phyloP scores from a whole-genome alignment of 2,888 invertebrate genomes.

The Lypha dubia region DNA sequence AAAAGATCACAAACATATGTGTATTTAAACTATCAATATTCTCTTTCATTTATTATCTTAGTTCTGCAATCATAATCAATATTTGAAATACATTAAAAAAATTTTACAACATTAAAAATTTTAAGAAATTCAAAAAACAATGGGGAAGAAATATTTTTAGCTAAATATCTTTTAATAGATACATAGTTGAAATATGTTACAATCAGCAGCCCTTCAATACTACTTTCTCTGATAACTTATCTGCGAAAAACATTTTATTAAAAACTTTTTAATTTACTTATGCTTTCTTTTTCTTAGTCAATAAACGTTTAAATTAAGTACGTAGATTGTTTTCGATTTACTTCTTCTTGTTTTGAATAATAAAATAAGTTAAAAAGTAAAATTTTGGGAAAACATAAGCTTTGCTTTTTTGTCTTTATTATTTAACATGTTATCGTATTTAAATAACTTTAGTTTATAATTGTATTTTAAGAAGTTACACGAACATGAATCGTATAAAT shows the following conservation, averaged over 20 bases:
- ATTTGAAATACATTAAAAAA: not conserved
- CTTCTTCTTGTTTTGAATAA: constrained; percentile 31
- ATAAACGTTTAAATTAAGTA: constrained; percentile 11
- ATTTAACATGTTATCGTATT: constrained; percentile 67
- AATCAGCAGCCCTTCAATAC: not conserved
- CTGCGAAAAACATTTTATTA: not conserved
- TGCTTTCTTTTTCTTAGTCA: constrained; percentile 6
- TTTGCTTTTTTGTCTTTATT: constrained; percentile 64
- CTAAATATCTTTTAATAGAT: constrained; percentile 8
- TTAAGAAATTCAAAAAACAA: constrained; percentile 1
- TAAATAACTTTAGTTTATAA: constrained; percentile 65
- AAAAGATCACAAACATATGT: constrained; percentile 1
- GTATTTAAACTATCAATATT: constrained; percentile 24
- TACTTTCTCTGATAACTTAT: not conserved
- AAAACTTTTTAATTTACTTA: not conserved
- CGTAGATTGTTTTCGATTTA: not conserved
- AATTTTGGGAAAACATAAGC: constrained; percentile 44
- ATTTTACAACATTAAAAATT: not conserved
- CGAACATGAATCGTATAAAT: constrained; percentile 66
- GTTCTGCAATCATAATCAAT: constrained; percentile 19
- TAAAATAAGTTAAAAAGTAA: constrained; percentile 36
- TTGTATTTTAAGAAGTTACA: constrained; percentile 68
- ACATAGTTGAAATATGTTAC: not conserved
- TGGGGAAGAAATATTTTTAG: not conserved
- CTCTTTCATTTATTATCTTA: constrained; percentile 20